Percentiles rank a stretch among this genome's conserved stretches.
Conservation (phyloP, 2,797 vertebrate genomes). For the Eutrigla gurnardus region DNA sequence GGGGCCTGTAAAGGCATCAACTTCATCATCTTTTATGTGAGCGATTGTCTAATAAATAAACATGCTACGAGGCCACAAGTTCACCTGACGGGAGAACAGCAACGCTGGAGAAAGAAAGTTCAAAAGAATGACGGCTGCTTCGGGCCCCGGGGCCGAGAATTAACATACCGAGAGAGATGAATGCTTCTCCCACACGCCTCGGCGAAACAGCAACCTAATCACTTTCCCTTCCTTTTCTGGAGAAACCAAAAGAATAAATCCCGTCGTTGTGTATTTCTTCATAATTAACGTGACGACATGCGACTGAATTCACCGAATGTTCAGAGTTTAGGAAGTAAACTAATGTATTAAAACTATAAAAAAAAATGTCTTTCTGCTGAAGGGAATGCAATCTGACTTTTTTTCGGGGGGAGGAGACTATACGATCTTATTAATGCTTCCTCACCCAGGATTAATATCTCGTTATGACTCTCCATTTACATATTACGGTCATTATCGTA, state of each 20-base stretch:
- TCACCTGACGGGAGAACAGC: slow-evolving; percentile 65
- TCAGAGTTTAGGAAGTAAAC: slow-evolving; percentile 9
- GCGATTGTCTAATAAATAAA: slow-evolving; percentile 77
- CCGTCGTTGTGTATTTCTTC: slow-evolving; percentile 16
- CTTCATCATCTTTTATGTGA: slow-evolving; percentile 78
- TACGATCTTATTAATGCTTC: background rate
- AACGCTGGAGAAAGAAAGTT: slow-evolving; percentile 57
- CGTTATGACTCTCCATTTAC: background rate
- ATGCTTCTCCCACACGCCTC: slow-evolving; percentile 78
- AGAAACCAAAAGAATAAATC: slow-evolving; percentile 22
- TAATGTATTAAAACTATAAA: background rate
- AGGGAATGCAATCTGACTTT: background rate
- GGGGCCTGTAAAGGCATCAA: slow-evolving; percentile 78
- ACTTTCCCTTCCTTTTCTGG: slow-evolving; percentile 40
- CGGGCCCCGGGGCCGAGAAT: slow-evolving; percentile 78
- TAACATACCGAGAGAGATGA: slow-evolving; percentile 81
- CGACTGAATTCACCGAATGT: background rate
- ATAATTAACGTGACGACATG: slow-evolving; percentile 8
- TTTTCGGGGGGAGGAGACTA: background rate
- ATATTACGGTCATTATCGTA: background rate
- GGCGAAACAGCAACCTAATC: slow-evolving; percentile 57
- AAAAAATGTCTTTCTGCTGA: background rate
- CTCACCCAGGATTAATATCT: background rate
- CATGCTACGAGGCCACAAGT: slow-evolving; percentile 69
- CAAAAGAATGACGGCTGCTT: slow-evolving; percentile 70